A percentile compares a stretch with the other conserved stretches of the same genome.
Conservation (phyloP, 2,113 vertebrate genomes). For the Chelonoidis abingdonii region DNA sequence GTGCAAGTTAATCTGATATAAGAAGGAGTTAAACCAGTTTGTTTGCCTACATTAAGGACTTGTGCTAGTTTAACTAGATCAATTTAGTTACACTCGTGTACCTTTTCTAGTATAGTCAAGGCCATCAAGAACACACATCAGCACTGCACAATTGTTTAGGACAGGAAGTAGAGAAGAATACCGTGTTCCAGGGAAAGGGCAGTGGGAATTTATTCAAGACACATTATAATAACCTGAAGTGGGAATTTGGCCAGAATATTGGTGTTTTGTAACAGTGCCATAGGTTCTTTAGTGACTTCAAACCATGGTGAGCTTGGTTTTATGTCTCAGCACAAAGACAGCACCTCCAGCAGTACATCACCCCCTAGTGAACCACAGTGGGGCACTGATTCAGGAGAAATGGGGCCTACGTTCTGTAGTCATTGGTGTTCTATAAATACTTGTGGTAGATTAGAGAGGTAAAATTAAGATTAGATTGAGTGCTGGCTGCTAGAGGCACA, state of each 20-base stretch:
- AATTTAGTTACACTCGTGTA: background rate
- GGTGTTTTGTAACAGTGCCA: conserved; percentile 56
- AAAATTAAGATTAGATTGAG: conserved; percentile 50
- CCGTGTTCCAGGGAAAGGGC: conserved; percentile 50
- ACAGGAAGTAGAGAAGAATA: conserved; percentile 69
- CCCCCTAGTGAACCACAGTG: fast-evolving
- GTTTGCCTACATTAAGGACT: background rate
- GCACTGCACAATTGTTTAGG: conserved; percentile 11
- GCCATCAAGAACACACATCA: conserved; percentile 30
- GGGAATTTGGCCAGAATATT: conserved; percentile 55
- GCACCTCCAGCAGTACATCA: background rate
- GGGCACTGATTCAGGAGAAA: conserved; percentile 40
- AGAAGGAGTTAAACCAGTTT: conserved; percentile 17
- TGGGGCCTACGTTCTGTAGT: conserved; percentile 19
- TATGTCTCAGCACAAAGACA: conserved; percentile 58
- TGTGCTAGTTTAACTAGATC: conserved; percentile 4
- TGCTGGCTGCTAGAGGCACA: conserved; percentile 13
- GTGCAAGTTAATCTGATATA: conserved; percentile 1
- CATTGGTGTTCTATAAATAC: conserved; percentile 56
- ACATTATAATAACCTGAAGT: conserved; percentile 29
- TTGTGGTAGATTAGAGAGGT: conserved; percentile 59
- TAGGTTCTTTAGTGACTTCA: conserved; percentile 54
- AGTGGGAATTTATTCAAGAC: conserved; percentile 67
- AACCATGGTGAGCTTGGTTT: conserved; percentile 47
- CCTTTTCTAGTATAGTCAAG: background rate